Evolutionary conservation across 2,113 vertebrate genomes (phyloP), one percentile per base, ranked within the genome.

Genomic region (Hemichromis elongatus): DNA sequence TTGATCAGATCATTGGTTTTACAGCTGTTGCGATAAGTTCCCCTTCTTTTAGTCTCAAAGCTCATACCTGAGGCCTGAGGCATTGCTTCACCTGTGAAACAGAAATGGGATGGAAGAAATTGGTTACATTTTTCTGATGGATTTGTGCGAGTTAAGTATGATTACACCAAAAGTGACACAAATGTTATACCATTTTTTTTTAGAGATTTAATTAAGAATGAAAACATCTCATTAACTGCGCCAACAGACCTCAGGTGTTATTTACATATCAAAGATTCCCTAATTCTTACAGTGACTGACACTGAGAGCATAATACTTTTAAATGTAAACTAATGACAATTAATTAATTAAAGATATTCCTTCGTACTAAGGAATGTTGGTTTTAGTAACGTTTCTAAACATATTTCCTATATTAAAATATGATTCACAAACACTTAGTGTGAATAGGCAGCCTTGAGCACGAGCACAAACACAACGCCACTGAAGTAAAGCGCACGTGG

Each of bases 61-160:
- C 28, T 87, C 63, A 79, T 42, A 26, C 2, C 53, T n/a, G n/a
- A n/a, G 80, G 37, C 59, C 19, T 87, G 82, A 84, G 81, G 81
- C 93, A 93, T 94, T 3, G 53, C 40, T 45, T 56, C 78, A 82
- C 84, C 92, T 93, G 54, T 10, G 37, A 88, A 11, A 30, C 9
- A 55, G 3, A 55, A 5, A 14, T 14, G n/a, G 45, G 42, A 42
- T 40, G 7, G 28, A 50, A 55, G n/a, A 28, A 59, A 80, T 78
- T 55, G 18, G 11, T 6, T 75, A 18, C 30, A 33, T 75, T 75
- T 75, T 75, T 52, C 53, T 33, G 26, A 52, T 52, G 1, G n/a
- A 52, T 50, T 8, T 52, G 45, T 75, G 18, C 19, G 18, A 52
- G 26, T 19, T 1, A 19, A 75, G 45, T 13, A 28, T n/a, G 26